Percentiles rank a stretch among this genome's conserved stretches.
phyloP scores from a whole-genome alignment of 2,888 invertebrate genomes.

The Agrypnus murinus region DNA sequence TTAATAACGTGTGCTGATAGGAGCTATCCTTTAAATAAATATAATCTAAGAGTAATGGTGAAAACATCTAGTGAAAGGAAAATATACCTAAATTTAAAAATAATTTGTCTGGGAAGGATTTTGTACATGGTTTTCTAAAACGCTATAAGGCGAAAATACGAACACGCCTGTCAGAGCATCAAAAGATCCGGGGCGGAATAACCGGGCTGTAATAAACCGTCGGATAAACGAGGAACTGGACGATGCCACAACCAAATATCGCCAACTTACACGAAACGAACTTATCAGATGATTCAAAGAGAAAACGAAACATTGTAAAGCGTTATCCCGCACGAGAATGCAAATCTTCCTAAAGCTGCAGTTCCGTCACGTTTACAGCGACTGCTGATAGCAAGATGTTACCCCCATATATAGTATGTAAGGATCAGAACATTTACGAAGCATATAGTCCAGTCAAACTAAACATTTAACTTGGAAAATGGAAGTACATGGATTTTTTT shows the following conservation, averaged over 20 bases:
- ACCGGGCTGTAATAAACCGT: neutral
- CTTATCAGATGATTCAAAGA: conserved; percentile 63
- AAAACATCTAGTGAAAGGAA: conserved; percentile 21
- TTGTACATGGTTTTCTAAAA: conserved; percentile 23
- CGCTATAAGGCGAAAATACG: neutral
- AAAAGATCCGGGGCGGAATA: conserved; percentile 1
- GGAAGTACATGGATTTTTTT: too few relatives aligned
- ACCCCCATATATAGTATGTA: conserved; percentile 30
- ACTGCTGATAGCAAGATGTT: conserved; percentile 11
- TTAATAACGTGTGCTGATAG: conserved; percentile 21
- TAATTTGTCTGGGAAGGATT: conserved; percentile 23
- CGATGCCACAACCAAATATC: conserved; percentile 42
- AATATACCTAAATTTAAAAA: conserved; percentile 21
- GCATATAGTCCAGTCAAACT: too few relatives aligned
- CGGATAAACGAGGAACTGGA: neutral
- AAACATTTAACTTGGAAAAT: too few relatives aligned
- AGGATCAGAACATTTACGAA: conserved; percentile 9
- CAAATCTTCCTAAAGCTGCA: conserved; percentile 10
- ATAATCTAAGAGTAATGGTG: conserved; percentile 19
- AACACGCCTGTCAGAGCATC: conserved; percentile 19
- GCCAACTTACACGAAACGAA: conserved; percentile 66
- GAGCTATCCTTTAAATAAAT: conserved; percentile 30
- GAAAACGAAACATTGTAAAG: conserved; percentile 10
- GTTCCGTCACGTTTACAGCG: conserved; percentile 2
- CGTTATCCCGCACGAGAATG: conserved; percentile 5